Evolutionary conservation across 1,140 invertebrate species (phyloP), one percentile per base, ranked within the genome.

Genomic region (Papilio aristodemus): DNA sequence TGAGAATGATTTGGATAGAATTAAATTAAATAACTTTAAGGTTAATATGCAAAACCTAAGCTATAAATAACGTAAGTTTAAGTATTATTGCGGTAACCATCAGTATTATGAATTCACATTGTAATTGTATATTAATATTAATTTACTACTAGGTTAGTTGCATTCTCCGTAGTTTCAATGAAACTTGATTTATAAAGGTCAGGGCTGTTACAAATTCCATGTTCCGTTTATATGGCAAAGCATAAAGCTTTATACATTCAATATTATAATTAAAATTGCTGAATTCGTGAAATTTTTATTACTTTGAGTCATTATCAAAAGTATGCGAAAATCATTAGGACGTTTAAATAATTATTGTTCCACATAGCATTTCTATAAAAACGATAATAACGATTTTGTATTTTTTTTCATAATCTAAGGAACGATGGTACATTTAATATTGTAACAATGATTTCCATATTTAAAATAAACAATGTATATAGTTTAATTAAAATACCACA

Each of bases 121-220:
- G 17, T 54, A 54, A 22, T n/a, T n/a, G n/a, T 22, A 54, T 5
- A 54, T 54, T 54, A 13, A 46, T 46, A 46, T 32, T 32, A 32
- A 22, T 54, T 19, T 4, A 54, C 46, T 19, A 9, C 8, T 50
- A 22, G 17, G 13, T 25, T 54, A 10, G 19, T 3, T 19, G 17
- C 46, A 54, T 54, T 54, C 46, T 54, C 46, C 9, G 46, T 25
- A 19, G 46, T 54, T 54, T 22, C 46, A 54, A 54, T 54, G 46
- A 13, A 54, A 54, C 17, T 13, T 3, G 46, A 8, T 6, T 54
- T 50, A 9, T 54, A 54, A 54, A 54, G 46, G 46, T 54, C 46
- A 54, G 9, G 46, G 46, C 19, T 54, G n/a, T 54, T 25, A 11
- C 9, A 54, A 54, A 54, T 54, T 54, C 46, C 22, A 54, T 19